Evolutionary conservation across 2,888 invertebrate genomes (phyloP).

Genomic region (Eupithecia subfuscata): DNA sequence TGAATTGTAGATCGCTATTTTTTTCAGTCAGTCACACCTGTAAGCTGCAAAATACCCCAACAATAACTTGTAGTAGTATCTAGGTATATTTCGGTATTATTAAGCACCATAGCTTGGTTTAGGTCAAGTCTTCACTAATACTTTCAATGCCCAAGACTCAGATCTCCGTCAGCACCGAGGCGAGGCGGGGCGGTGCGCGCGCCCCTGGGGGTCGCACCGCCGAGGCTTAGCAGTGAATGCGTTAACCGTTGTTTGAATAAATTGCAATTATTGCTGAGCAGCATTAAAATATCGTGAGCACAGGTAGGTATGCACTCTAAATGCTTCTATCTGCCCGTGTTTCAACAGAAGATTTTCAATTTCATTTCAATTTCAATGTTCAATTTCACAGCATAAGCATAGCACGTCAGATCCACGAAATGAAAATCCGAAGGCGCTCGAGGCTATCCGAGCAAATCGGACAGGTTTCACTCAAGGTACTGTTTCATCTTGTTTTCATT

Average conservation of each 20-base stretch:
- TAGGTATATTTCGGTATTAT: too few species aligned
- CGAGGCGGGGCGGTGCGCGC: too few species aligned
- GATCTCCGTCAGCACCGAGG: too few species aligned
- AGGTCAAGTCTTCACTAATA: background rate
- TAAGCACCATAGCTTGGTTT: background rate
- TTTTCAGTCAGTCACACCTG: background rate
- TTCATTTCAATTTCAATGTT: constrained; percentile 1
- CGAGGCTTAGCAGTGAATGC: too few species aligned
- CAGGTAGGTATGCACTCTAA: background rate
- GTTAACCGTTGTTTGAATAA: background rate
- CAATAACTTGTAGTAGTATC: too few species aligned
- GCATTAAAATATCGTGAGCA: background rate
- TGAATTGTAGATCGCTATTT: background rate
- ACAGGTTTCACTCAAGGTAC: background rate
- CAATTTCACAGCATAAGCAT: constrained; percentile 1
- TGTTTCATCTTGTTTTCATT: background rate
- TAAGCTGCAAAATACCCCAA: too few species aligned
- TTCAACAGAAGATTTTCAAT: constrained; percentile 3
- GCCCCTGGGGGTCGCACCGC: too few species aligned
- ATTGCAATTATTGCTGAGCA: background rate
- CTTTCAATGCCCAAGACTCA: too few species aligned
- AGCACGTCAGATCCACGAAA: background rate
- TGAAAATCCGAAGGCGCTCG: constrained; percentile 1
- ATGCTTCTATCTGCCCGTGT: background rate
- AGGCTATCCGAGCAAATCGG: background rate